Evolutionary conservation across 2,797 vertebrate species (phyloP).

Genomic region (Allobates femoralis): DNA sequence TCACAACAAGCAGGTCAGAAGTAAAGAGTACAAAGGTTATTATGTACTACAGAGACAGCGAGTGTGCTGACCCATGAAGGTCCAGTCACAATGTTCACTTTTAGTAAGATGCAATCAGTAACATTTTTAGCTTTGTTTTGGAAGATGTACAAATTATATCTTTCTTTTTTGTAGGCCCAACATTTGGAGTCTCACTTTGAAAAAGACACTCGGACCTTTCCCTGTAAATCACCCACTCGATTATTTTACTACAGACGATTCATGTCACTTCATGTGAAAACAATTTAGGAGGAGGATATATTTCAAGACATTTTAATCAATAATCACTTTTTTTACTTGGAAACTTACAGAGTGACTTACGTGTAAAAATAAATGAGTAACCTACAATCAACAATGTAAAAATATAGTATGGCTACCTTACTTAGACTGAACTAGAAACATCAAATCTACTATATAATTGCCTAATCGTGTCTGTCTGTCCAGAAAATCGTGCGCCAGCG

Average conservation of each 20-base stretch:
- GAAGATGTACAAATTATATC: background rate
- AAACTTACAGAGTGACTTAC: too few species aligned
- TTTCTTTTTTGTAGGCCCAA: background rate
- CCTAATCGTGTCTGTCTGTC: too few species aligned
- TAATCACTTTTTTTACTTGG: too few species aligned
- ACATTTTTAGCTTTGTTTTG: background rate
- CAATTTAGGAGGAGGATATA: too few species aligned
- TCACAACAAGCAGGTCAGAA: slow-evolving; percentile 11
- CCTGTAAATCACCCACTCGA: background rate
- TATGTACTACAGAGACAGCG: background rate
- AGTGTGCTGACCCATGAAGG: slow-evolving; percentile 1
- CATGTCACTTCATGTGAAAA: background rate
- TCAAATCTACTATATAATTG: too few species aligned
- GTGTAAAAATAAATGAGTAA: too few species aligned
- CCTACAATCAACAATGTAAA: too few species aligned
- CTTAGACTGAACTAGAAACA: too few species aligned
- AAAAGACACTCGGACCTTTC: background rate
- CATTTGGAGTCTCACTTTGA: background rate
- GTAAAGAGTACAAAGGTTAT: background rate
- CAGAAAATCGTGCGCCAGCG: too few species aligned
- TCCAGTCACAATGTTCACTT: background rate
- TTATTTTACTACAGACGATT: background rate
- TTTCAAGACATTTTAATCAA: too few species aligned
- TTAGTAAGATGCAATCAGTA: background rate
- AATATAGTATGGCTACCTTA: too few species aligned